Evolutionary conservation across 2,113 vertebrate species (phyloP).

Genomic region (Hystrix brachyura): DNA sequence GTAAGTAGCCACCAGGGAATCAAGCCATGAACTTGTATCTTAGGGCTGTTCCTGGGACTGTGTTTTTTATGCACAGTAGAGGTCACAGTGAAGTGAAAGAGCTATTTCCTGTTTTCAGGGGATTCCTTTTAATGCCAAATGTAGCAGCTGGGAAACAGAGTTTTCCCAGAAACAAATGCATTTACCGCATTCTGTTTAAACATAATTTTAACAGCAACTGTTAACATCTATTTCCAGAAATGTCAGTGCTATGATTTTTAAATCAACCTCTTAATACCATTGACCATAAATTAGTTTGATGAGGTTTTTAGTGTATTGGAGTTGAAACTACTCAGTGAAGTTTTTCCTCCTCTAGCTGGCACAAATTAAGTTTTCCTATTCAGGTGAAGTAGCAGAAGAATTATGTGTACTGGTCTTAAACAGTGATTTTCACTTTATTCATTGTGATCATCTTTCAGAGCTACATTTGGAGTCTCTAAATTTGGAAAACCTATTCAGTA

Average conservation of each 20-base stretch:
- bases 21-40: neutral
- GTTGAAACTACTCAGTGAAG: neutral
- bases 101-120: constrained; percentile 73
- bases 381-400: neutral
- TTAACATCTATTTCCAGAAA: constrained; percentile 64
- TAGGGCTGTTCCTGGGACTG: neutral
- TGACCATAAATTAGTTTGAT: neutral
- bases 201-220: constrained; percentile 50
- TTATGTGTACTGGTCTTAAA: neutral
- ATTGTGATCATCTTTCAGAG: neutral
- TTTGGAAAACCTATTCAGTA: neutral
- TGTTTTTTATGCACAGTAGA: neutral
- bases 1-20: neutral
- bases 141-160: constrained; percentile 66
- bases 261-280: constrained; percentile 12
- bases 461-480: neutral
- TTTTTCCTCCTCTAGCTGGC: neutral
- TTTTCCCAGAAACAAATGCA: constrained; percentile 70
- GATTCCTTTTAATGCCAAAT: constrained; percentile 69
- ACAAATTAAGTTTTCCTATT: neutral
- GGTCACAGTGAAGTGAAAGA: constrained; percentile 32
- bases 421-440: neutral
- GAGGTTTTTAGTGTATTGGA: neutral
- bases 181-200: constrained; percentile 44
- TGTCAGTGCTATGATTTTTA: constrained; percentile 38